Percentiles rank a stretch among this genome's conserved stretches.
Evolutionary conservation across 2,113 vertebrate species (phyloP).

Genomic region (Oncorhynchus keta): DNA sequence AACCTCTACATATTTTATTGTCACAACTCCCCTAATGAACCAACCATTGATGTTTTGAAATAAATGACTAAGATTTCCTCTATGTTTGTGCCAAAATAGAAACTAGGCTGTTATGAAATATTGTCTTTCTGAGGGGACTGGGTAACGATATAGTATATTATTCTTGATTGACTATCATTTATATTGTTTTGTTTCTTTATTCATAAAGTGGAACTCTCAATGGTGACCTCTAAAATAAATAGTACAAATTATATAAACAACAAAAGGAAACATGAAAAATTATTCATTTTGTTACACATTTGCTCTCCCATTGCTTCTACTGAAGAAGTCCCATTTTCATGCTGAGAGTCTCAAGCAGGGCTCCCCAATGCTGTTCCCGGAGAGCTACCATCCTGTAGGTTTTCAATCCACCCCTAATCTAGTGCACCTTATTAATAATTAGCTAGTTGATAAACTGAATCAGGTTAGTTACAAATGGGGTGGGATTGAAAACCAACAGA

Average conservation of each 20-base stretch:
- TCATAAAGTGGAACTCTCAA: slow-evolving; percentile 3
- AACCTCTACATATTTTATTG: slow-evolving; percentile 19
- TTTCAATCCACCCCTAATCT: no score
- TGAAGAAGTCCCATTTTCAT: slow-evolving; percentile 53
- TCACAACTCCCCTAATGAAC: slow-evolving; percentile 1
- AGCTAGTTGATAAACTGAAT: no score
- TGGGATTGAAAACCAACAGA: no score
- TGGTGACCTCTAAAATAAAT: slow-evolving; percentile 50
- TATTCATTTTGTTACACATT: slow-evolving; percentile 40
- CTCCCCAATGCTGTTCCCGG: no score
- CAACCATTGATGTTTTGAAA: slow-evolving; percentile 2
- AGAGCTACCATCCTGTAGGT: no score
- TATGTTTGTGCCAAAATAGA: slow-evolving; percentile 1
- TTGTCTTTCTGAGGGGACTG: slow-evolving; percentile 11
- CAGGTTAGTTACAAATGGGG: no score
- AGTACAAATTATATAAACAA: slow-evolving; percentile 67
- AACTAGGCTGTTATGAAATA: background rate
- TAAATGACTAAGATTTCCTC: background rate
- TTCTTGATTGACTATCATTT: background rate
- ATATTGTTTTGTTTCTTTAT: slow-evolving; percentile 17
- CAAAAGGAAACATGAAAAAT: slow-evolving; percentile 63
- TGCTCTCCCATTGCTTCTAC: slow-evolving; percentile 45
- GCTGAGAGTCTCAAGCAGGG: slow-evolving; percentile 36
- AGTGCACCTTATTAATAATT: no score
- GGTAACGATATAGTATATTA: slow-evolving; percentile 1